These are phyloP conservation scores for Lutjanus campechanus DNA, from an alignment of 2,797 vertebrate species.

Conservation along the genomic window DNA sequence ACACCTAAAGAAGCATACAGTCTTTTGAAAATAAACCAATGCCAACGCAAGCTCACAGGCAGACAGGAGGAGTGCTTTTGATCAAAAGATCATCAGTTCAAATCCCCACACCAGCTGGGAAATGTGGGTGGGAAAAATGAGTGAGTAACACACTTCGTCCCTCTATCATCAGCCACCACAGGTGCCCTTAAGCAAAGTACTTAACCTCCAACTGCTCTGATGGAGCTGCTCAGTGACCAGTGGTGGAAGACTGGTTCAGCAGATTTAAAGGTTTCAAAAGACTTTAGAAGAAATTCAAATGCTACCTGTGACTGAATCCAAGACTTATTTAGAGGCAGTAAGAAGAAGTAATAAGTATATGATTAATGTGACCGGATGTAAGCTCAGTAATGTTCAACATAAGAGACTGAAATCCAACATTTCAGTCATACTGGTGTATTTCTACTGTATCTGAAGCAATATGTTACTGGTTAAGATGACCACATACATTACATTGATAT, in stretches of 20 bases:
- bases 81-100: slow-evolving; percentile 30
- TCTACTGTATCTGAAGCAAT: too few relatives aligned
- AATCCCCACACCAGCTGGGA: slow-evolving; percentile 40
- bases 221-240: slow-evolving; percentile 39
- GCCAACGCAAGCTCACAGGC: background rate
- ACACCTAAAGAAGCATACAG: background rate
- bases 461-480: too few relatives aligned
- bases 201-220: slow-evolving; percentile 50
- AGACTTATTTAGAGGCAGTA: background rate
- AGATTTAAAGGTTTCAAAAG: slow-evolving; percentile 14
- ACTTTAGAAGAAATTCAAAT: slow-evolving; percentile 4
- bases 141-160: slow-evolving; percentile 22
- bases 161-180: slow-evolving; percentile 36
- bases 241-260: background rate
- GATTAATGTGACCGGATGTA: background rate
- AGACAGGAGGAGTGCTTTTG: slow-evolving; percentile 7
- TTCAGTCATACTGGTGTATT: too few relatives aligned
- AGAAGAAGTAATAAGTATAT: background rate
- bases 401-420: background rate
- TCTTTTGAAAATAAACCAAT: slow-evolving; percentile 13
- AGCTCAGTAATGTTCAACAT: background rate
- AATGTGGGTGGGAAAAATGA: slow-evolving; percentile 25
- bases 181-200: slow-evolving; percentile 50
- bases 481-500: too few relatives aligned
- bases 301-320: too few relatives aligned